These are phyloP conservation scores for Phocoena phocoena DNA, from an alignment of 2,113 vertebrate species.

Conservation along the genomic window DNA sequence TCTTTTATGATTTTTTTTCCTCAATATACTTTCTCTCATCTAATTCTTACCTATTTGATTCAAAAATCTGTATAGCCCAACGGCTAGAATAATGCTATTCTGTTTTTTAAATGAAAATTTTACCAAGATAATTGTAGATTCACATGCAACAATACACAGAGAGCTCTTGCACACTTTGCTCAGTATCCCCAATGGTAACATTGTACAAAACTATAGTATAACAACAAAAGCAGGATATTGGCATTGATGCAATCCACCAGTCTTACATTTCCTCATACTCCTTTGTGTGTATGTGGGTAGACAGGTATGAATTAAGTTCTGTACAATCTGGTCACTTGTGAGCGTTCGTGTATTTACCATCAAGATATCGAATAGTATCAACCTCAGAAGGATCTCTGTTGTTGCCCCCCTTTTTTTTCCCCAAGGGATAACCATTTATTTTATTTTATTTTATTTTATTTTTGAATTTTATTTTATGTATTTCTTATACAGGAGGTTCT, in stretches of 20 bases:
- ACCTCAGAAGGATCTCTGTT: not conserved
- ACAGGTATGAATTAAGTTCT: not conserved
- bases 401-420: rapidly evolving
- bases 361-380: not conserved
- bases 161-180: not conserved
- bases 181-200: not conserved
- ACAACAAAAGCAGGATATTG: not conserved
- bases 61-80: not conserved
- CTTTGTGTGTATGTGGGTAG: not conserved
- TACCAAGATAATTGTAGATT: not conserved
- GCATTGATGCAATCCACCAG: not conserved
- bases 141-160: not conserved
- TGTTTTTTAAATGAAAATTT: not conserved
- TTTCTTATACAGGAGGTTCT: too few species aligned
- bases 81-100: not conserved
- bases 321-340: not conserved
- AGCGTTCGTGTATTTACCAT: not conserved
- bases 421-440: too few species aligned
- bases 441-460: too few species aligned
- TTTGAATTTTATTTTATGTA: too few species aligned
- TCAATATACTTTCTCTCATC: not conserved
- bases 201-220: not conserved
- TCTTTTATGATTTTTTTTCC: not conserved
- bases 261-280: not conserved
- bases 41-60: not conserved